These are phyloP conservation scores for Cyphomyrus discorhynchus DNA, from an alignment of 2,113 vertebrate species.

Conservation along the genomic window DNA sequence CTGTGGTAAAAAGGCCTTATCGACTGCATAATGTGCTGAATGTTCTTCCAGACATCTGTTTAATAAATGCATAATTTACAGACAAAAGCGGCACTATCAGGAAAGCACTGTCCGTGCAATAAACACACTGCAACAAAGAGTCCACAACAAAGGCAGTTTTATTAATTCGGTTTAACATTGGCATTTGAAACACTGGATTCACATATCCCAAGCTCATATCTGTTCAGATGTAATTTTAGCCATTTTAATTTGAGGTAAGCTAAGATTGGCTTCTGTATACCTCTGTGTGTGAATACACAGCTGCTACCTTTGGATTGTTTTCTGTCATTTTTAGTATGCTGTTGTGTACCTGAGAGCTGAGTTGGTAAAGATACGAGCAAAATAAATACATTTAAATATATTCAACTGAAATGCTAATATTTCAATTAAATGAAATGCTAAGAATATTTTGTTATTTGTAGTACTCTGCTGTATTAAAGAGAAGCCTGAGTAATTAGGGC, in stretches of 20 bases:
- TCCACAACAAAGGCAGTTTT: not conserved
- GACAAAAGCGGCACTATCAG: slow-evolving; percentile 1
- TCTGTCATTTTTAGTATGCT: not conserved
- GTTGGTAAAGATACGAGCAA: not conserved
- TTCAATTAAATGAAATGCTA: not conserved
- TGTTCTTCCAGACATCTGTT: slow-evolving; percentile 7
- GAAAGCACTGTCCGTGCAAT: no score
- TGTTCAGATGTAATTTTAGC: not conserved
- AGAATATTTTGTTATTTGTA: not conserved
- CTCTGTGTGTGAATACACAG: not conserved
- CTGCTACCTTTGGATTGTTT: no score
- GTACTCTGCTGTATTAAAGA: no score
- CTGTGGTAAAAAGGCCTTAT: not conserved
- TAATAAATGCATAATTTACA: slow-evolving; percentile 18
- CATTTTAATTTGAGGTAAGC: not conserved
- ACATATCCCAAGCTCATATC: not conserved
- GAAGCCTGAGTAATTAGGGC: no score
- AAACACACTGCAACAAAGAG: not conserved
- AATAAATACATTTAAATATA: not conserved
- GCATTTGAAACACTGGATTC: not conserved
- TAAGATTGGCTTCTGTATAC: not conserved
- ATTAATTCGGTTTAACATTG: not conserved
- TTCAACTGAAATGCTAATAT: not conserved
- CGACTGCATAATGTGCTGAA: slow-evolving; percentile 3
- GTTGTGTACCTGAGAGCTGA: not conserved